These are phyloP conservation scores for Alviniconcha marisindica DNA, from an alignment of 1,140 invertebrate species.

Conservation along the genomic window DNA sequence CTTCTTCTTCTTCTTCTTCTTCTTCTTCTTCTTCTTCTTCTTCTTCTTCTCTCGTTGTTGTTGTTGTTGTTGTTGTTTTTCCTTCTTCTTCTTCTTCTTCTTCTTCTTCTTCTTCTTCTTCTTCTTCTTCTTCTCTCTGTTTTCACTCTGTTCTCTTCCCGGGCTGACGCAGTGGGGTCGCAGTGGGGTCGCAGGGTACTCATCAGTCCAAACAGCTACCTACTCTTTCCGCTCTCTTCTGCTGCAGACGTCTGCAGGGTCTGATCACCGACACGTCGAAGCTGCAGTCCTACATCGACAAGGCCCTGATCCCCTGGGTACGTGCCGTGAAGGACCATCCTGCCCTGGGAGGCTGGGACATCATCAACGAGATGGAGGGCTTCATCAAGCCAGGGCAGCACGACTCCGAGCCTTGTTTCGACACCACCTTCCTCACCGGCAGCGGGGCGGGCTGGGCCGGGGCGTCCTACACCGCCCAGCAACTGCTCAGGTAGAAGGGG, in stretches of 20 bases:
- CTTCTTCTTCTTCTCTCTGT: no score
- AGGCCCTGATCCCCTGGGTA: conserved; percentile 68
- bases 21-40: no score
- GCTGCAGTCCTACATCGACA: conserved; percentile 73
- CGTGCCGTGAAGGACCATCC: conserved; percentile 71
- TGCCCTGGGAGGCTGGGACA: conserved; percentile 74
- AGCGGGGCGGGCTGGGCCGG: conserved; percentile 75
- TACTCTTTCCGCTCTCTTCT: no score
- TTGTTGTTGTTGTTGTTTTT: no score
- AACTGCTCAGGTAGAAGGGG: conserved; percentile 64
- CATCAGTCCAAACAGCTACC: no score
- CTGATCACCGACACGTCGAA: conserved; percentile 71
- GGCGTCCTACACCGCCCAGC: conserved; percentile 51
- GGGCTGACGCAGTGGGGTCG: no score
- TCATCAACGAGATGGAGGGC: conserved; percentile 76
- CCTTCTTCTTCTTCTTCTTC: no score
- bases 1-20: no score
- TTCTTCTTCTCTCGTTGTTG: no score
- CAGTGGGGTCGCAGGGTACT: no score
- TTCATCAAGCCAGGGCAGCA: conserved; percentile 63
- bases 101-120: no score
- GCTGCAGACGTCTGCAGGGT: conserved; percentile 44
- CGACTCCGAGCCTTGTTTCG: conserved; percentile 71
- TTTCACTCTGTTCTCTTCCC: no score
- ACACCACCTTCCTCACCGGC: conserved; percentile 63